Percentiles rank a stretch among this genome's conserved stretches.
Conservation (phyloP, 1,140 invertebrate species). For the Asobara japonica region DNA sequence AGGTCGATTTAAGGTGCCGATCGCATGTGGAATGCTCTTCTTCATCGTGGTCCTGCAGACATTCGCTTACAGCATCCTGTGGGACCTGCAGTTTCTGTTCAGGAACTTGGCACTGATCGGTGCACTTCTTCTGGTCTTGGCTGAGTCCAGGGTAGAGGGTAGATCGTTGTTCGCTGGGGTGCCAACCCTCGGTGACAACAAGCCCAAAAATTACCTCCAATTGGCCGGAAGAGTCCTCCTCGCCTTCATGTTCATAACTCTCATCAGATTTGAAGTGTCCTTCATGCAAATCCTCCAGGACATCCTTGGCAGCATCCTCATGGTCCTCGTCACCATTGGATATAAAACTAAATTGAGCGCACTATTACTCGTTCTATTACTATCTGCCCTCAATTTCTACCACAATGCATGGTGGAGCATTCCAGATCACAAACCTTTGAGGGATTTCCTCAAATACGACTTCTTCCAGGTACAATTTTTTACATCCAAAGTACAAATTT, state of each 20-base stretch:
- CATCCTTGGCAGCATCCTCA: constrained; percentile 91
- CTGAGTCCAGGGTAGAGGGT: constrained; percentile 92
- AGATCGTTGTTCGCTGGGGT: constrained; percentile 97
- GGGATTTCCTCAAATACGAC: constrained; percentile 99
- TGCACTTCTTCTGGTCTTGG: constrained; percentile 91
- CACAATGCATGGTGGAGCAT: constrained; percentile 99
- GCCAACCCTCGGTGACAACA: constrained; percentile 95
- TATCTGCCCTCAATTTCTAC: constrained; percentile 93
- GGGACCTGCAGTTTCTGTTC: constrained; percentile 96
- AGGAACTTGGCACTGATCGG: constrained; percentile 97
- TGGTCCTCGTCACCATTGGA: constrained; percentile 96
- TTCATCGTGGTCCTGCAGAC: constrained; percentile 97
- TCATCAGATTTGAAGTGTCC: constrained; percentile 92
- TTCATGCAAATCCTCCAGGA: constrained; percentile 86
- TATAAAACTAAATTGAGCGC: constrained; percentile 99
- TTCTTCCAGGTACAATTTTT: constrained; percentile 93
- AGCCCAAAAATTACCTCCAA: constrained; percentile 97
- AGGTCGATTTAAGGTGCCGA: constrained; percentile 89
- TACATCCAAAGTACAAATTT: not conserved
- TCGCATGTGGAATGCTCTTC: constrained; percentile 94
- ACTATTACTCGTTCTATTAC: constrained; percentile 89
- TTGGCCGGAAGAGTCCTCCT: constrained; percentile 93
- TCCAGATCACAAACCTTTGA: constrained; percentile 91
- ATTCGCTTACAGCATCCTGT: constrained; percentile 96
- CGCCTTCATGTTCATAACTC: constrained; percentile 98